Conservation (phyloP, 2,888 invertebrate genomes). For the Bursaphelenchus okinawaensis region DNA sequence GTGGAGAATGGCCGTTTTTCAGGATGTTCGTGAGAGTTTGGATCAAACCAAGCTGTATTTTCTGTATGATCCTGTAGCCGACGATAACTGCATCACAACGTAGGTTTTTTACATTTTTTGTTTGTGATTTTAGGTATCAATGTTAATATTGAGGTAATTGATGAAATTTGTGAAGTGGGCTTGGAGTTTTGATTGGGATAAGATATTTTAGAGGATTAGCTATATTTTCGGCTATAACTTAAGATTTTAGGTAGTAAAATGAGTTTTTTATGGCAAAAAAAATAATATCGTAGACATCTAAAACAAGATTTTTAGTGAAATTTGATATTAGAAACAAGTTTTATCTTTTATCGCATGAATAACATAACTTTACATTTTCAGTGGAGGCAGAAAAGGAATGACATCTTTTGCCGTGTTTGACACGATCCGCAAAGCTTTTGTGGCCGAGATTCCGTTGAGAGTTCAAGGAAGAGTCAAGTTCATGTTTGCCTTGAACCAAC, state of each 20-base stretch:
- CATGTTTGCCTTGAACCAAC: conserved; percentile 45
- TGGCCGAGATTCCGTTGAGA: conserved; percentile 42
- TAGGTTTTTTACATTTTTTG: too few species aligned
- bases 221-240: too few species aligned
- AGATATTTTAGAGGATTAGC: not conserved
- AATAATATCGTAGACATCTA: too few species aligned
- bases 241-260: too few species aligned
- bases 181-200: not conserved
- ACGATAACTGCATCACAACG: conserved; percentile 48
- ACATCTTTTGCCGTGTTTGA: conserved; percentile 53
- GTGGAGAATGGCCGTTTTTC: conserved; percentile 43
- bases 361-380: conserved; percentile 25
- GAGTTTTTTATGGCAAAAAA: not conserved
- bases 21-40: conserved; percentile 52
- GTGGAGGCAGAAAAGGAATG: conserved; percentile 49
- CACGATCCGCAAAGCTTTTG: conserved; percentile 44
- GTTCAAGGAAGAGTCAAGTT: conserved; percentile 50
- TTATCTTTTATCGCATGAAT: not conserved
- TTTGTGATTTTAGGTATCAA: conserved; percentile 9
- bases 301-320: too few species aligned
- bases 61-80: conserved; percentile 54
- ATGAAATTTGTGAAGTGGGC: not conserved
- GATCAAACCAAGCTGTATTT: conserved; percentile 52
- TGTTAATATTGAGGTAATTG: not conserved
- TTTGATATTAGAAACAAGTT: too few species aligned